Evolutionary conservation across 2,888 invertebrate species (phyloP).

Genomic region (Protodeltote pygarga): DNA sequence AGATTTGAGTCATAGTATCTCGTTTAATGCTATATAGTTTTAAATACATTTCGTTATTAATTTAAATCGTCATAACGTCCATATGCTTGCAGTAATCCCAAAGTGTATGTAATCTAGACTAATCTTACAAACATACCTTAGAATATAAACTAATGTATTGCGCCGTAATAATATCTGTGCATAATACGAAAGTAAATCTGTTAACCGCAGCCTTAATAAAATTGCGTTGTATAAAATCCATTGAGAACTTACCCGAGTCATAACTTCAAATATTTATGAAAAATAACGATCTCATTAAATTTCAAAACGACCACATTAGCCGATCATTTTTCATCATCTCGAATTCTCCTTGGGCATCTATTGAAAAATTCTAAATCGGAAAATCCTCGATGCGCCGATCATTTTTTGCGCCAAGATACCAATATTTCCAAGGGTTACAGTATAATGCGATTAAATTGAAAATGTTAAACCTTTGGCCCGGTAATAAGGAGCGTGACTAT

Average conservation of each 20-base stretch:
- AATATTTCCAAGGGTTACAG: slow-evolving; percentile 74
- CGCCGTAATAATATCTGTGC: no score
- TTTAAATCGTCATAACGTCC: no score
- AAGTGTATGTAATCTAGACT: no score
- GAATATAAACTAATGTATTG: no score
- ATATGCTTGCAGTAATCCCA: no score
- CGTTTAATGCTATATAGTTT: no score
- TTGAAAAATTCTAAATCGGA: slow-evolving; percentile 50
- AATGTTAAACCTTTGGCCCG: slow-evolving; percentile 69
- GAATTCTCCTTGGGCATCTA: slow-evolving; percentile 48
- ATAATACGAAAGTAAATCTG: no score
- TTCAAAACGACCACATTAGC: slow-evolving; percentile 24
- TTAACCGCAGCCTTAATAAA: no score
- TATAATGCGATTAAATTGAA: slow-evolving; percentile 82
- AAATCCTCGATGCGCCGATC: slow-evolving; percentile 41
- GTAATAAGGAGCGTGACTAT: slow-evolving; percentile 84
- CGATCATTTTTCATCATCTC: slow-evolving; percentile 48
- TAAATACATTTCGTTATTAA: no score
- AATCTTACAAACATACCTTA: no score
- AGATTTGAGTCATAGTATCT: no score
- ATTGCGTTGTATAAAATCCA: no score
- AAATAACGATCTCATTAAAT: slow-evolving; percentile 27
- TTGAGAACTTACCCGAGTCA: background rate
- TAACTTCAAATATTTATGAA: slow-evolving; percentile 3
- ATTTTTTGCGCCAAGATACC: slow-evolving; percentile 59